Base-by-base conservation (phyloP, 2,888 invertebrate genomes). In the Diaprepes abbreviatus region DNA sequence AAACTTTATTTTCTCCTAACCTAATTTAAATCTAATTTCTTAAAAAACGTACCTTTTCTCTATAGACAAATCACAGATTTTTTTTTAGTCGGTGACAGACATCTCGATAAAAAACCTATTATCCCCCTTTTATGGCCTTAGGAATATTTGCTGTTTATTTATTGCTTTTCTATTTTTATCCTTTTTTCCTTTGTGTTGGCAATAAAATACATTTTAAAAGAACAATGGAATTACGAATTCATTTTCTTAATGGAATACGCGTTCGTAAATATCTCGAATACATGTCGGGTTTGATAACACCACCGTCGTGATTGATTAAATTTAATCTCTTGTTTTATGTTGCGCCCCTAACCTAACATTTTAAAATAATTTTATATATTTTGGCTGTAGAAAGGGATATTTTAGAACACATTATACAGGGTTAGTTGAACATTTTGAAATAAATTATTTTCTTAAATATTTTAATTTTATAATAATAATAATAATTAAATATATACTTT, bases 191-290 rank as follows among this genome's bases (percentile, higher is more conserved):
- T 45, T 12, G n/a, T n/a, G 6, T 50, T 9, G 28, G 28, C 48
- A 28, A 50, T 50, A 50, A 50, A 50, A 50, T 50, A 50, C 48
- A 50, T 50, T 50, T 28, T 50, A 50, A n/a, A 50, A 28, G 48
- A 50, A 50, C 48, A 50, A 43, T 19, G 48, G 12, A 45, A n/a
- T 45, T 45, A 24, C 28, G 28, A 28, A 48, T 50, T 50, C 28
- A 28, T 14, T 50, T 50, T 31, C 28, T 21, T 50, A 50, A 50
- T 50, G 48, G 48, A 50, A 28, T 16, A 50, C 28, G 12, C 12
- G 17, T 9, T 17, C 1, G 24, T 21, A 45, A n/a, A 45, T 1
- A 21, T 45, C n/a, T 50, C 16, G 16, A 16, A 16, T 50, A 28
- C 9, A 48, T 14, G 28, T 48, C 12, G 4, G 48, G 28, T 28